phyloP scores from a whole-genome alignment of 2,888 invertebrate species.

The Cinara cedri region DNA sequence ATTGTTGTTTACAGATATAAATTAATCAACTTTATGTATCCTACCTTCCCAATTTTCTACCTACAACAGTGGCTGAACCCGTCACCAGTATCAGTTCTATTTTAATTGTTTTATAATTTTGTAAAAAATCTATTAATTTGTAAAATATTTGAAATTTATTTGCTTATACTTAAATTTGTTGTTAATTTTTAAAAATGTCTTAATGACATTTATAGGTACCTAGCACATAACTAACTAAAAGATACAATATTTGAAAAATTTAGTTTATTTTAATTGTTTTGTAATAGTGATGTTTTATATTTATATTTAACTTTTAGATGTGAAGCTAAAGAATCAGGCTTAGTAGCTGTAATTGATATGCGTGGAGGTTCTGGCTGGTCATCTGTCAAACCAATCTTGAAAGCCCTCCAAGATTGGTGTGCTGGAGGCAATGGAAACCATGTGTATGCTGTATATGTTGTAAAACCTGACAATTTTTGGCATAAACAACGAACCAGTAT shows the following conservation, averaged over 20 bases:
- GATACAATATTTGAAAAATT: not conserved
- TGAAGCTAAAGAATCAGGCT: conserved; percentile 84
- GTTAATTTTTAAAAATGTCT: too few species aligned
- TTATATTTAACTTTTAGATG: conserved; percentile 69
- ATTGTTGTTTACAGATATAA: too few species aligned
- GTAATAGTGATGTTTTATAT: not conserved
- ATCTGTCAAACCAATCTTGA: conserved; percentile 95
- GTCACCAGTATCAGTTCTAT: too few species aligned
- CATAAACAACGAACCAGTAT: conserved; percentile 98
- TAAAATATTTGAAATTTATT: too few species aligned
- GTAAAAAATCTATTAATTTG: too few species aligned
- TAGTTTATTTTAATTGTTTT: conserved; percentile 4
- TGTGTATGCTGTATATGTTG: conserved; percentile 93
- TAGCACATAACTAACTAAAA: not conserved
- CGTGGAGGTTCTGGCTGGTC: conserved; percentile 90
- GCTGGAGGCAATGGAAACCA: conserved; percentile 68
- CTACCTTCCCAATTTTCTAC: too few species aligned
- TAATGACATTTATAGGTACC: too few species aligned
- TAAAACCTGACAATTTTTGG: conserved; percentile 99
- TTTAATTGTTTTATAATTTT: too few species aligned
- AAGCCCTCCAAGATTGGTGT: conserved; percentile 95
- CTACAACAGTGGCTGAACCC: too few species aligned
- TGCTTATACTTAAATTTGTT: too few species aligned
- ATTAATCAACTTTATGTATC: too few species aligned
- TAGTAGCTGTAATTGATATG: conserved; percentile 97